Conservation (phyloP, 2,888 invertebrate species). For the Lacanobia wlatinum region DNA sequence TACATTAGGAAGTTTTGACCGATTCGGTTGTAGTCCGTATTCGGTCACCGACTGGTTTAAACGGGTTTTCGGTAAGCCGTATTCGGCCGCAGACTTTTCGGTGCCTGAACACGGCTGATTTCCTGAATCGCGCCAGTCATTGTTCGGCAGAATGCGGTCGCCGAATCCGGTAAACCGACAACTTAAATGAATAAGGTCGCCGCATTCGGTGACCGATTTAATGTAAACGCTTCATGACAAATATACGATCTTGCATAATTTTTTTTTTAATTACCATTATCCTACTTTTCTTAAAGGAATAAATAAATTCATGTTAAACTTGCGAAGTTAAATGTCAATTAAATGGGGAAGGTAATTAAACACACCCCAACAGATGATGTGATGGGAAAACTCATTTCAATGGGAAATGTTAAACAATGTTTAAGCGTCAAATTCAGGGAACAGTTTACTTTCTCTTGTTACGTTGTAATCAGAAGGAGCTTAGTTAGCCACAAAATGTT, state of each 20-base stretch:
- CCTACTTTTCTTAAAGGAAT: neutral
- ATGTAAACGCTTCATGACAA: neutral
- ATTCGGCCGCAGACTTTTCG: too few relatives aligned
- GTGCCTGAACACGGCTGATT: too few relatives aligned
- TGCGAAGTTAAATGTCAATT: neutral
- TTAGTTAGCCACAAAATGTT: constrained; percentile 33
- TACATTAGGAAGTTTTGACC: too few relatives aligned
- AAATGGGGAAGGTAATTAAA: neutral
- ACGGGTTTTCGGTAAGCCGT: too few relatives aligned
- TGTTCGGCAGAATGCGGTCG: too few relatives aligned
- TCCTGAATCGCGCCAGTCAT: too few relatives aligned
- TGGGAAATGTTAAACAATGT: constrained; percentile 15
- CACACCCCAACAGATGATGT: neutral
- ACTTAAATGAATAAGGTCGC: too few relatives aligned
- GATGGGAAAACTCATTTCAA: constrained; percentile 24
- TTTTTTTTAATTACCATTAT: neutral
- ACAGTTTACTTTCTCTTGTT: constrained; percentile 8
- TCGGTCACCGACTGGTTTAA: too few relatives aligned
- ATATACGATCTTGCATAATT: constrained; percentile 2
- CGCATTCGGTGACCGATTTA: too few relatives aligned
- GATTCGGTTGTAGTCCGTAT: too few relatives aligned
- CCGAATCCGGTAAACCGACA: too few relatives aligned
- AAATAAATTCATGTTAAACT: neutral
- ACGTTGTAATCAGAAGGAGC: neutral
- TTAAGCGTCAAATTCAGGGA: neutral